Evolutionary conservation across 2,113 vertebrate species (phyloP).

Genomic region (Sturnira hondurensis): DNA sequence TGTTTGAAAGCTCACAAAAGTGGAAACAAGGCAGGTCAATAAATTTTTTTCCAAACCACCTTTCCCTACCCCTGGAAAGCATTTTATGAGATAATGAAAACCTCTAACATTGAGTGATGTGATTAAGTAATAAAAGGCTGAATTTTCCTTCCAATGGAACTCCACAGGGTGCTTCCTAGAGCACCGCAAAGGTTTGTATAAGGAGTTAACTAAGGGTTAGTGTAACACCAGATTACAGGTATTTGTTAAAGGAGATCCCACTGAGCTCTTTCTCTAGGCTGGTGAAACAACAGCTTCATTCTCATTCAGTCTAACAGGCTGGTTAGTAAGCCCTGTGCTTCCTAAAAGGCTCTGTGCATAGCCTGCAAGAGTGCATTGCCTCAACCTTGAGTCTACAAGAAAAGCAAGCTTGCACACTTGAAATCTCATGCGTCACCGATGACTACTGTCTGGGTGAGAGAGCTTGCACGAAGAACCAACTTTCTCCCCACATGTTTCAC

Average conservation of each 20-base stretch:
- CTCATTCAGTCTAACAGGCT: slow-evolving; percentile 36
- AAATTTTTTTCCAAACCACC: slow-evolving; percentile 66
- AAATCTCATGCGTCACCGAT: background rate
- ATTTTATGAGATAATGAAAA: slow-evolving; percentile 76
- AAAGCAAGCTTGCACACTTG: background rate
- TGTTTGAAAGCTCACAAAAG: slow-evolving; percentile 58
- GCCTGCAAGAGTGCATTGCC: background rate
- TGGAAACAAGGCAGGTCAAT: slow-evolving; percentile 67
- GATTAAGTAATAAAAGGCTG: slow-evolving; percentile 73
- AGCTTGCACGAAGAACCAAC: slow-evolving; percentile 11
- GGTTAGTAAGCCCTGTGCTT: background rate
- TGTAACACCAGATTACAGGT: slow-evolving; percentile 61
- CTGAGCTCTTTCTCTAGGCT: slow-evolving; percentile 51
- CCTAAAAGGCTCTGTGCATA: background rate
- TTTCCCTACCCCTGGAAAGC: slow-evolving; percentile 61
- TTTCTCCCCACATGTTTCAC: accelerated
- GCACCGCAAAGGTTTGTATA: background rate
- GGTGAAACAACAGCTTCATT: slow-evolving; percentile 60
- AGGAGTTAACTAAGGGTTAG: slow-evolving; percentile 51
- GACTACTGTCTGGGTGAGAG: background rate
- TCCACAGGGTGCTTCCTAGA: slow-evolving; percentile 59
- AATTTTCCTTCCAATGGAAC: slow-evolving; percentile 63
- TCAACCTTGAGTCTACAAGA: background rate
- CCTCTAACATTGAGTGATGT: slow-evolving; percentile 65
- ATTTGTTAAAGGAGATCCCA: slow-evolving; percentile 60